Base-by-base conservation (phyloP, 2,113 vertebrate genomes). In the Tricholaema leucomelas region DNA sequence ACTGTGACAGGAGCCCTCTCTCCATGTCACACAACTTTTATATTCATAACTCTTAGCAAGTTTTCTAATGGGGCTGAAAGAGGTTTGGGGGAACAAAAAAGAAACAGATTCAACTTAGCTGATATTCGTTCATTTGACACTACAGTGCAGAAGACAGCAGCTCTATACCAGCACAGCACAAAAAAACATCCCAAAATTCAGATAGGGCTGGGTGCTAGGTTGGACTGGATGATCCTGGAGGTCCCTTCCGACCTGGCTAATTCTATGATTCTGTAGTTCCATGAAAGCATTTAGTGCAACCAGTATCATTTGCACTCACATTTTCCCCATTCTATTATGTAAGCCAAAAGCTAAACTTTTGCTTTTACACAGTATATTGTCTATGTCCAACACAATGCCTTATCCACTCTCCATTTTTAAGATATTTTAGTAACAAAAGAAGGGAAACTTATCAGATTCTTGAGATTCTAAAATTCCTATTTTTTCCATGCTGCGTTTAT, bases 281-380 rank as follows among this genome's bases (percentile, higher is more conserved):
- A n/a, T n/a, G n/a, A n/a, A 54, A 67, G 54, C 12, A 8, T 94
- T 96, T 93, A 94, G 67, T 76, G 60, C 74, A 96, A 94, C 42
- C 66, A 61, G 21, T 87, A 42, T 71, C 88, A 92, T 89, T 76
- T 82, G 84, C 61, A 87, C 64, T 91, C 86, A 85, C 74, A 82
- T 91, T 94, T 96, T 59, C 89, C 50, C 74, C 63, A 78, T 63
- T 50, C 63, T 93, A 36, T 94, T 87, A 83, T 38, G 33, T 86
- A 95, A 97, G 81, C 23, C 27, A 7, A 90, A 94, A 80, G 40
- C 77, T 88, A 87, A 82, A 76, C 69, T 81, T 83, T 48, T 71
- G 59, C 55, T 88, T 94, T 93, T 59, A 54, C 85, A 73, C 10
- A 48, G 40, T 36, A 38, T 56, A 36, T 48, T 81, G 64, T 33